phyloP scores from a whole-genome alignment of 2,888 invertebrate species.

The Apodemia zela region DNA sequence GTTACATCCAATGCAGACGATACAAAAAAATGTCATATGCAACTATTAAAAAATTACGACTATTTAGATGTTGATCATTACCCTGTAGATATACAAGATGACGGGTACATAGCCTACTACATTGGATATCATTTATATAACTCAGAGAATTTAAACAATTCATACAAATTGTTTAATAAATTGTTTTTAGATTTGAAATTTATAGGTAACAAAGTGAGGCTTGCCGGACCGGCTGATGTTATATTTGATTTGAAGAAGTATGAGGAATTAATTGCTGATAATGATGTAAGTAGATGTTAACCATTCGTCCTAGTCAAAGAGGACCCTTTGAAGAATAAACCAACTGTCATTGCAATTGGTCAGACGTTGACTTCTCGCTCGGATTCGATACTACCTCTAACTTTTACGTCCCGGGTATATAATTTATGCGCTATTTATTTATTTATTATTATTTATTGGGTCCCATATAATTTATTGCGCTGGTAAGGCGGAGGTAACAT shows the following conservation, averaged over 20 bases:
- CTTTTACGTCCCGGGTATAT: too few relatives aligned
- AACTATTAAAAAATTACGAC: constrained; percentile 81
- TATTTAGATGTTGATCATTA: constrained; percentile 68
- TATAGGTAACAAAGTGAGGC: constrained; percentile 84
- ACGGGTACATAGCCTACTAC: constrained; percentile 87
- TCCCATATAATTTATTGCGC: too few relatives aligned
- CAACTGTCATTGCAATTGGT: too few relatives aligned
- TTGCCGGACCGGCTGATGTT: constrained; percentile 85
- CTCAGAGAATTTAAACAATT: constrained; percentile 65
- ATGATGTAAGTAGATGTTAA: constrained; percentile 56
- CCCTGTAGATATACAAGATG: constrained; percentile 81
- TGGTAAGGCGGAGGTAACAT: too few relatives aligned
- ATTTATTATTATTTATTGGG: too few relatives aligned
- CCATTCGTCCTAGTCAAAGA: too few relatives aligned
- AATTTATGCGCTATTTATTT: too few relatives aligned
- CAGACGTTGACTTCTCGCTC: too few relatives aligned
- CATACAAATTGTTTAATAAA: constrained; percentile 76
- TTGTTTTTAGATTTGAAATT: constrained; percentile 85
- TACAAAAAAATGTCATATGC: constrained; percentile 74
- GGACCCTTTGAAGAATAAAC: too few relatives aligned
- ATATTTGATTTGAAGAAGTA: constrained; percentile 84
- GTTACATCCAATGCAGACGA: constrained; percentile 60
- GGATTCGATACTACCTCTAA: too few relatives aligned
- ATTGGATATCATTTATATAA: constrained; percentile 85
- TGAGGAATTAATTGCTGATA: constrained; percentile 74